phyloP scores from a whole-genome alignment of 2,888 invertebrate genomes.

The Heliconius cydno region DNA sequence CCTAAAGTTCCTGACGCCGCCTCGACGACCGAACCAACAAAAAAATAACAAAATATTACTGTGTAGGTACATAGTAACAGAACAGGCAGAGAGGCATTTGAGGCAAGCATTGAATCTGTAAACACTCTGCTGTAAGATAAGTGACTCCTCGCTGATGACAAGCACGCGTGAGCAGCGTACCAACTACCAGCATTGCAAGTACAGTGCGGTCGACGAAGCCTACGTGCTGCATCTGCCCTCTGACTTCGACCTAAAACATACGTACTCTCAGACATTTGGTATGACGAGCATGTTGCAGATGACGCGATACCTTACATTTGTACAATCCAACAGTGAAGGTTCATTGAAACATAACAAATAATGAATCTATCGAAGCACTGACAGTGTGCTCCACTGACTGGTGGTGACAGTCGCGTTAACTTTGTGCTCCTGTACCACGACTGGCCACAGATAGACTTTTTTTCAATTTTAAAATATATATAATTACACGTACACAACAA shows the following conservation, averaged over 20 bases:
- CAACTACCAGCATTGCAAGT: not conserved
- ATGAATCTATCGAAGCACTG: not conserved
- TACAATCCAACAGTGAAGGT: not conserved
- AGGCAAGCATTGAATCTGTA: constrained; percentile 29
- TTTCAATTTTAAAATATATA: no score
- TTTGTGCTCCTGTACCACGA: no score
- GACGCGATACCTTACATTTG: not conserved
- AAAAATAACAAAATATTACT: not conserved
- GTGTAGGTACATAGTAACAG: not conserved
- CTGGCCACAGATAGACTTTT: no score
- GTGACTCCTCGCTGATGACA: constrained; percentile 18
- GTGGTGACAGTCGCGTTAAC: no score
- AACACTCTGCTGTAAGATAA: constrained; percentile 33
- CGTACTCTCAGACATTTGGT: constrained; percentile 8
- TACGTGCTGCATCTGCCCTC: constrained; percentile 18
- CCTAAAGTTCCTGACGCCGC: not conserved
- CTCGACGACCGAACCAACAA: not conserved
- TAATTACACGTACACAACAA: no score
- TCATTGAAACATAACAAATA: not conserved
- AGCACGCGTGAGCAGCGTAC: constrained; percentile 15
- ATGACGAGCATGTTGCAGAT: not conserved
- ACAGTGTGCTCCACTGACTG: no score
- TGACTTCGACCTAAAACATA: constrained; percentile 4
- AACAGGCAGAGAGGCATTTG: not conserved
- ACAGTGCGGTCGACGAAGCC: not conserved